phyloP scores from a whole-genome alignment of 2,113 vertebrate genomes.

The Gymnobelideus leadbeateri region DNA sequence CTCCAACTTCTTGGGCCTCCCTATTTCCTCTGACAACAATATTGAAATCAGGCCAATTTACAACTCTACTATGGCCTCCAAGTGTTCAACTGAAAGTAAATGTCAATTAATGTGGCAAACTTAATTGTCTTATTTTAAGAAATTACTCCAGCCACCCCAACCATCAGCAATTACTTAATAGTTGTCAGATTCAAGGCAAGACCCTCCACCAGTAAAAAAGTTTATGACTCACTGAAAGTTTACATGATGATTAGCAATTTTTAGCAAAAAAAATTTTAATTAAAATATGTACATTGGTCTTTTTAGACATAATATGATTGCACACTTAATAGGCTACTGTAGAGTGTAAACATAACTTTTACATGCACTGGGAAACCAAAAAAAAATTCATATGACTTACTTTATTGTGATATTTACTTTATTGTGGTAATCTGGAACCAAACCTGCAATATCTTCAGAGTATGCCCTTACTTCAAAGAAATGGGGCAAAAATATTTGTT shows the following conservation, averaged over 20 bases:
- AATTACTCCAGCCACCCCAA: neutral
- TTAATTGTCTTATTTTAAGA: neutral
- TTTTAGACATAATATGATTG: neutral
- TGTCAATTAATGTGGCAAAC: too few species aligned
- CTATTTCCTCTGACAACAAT: neutral
- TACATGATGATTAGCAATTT: neutral
- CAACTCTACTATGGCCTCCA: neutral
- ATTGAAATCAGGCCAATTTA: neutral
- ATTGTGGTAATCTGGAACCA: neutral
- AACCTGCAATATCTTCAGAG: neutral
- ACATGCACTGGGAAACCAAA: neutral
- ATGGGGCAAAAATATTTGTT: neutral
- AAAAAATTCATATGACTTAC: neutral
- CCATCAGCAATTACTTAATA: neutral
- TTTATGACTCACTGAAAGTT: neutral
- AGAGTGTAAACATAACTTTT: too few species aligned
- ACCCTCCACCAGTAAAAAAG: neutral
- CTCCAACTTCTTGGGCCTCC: neutral
- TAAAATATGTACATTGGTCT: too few species aligned
- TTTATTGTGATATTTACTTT: neutral
- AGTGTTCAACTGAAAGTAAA: too few species aligned
- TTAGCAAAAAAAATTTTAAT: neutral
- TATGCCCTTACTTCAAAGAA: neutral
- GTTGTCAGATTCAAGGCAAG: neutral
- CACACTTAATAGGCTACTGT: neutral